phyloP scores from a whole-genome alignment of 2,797 vertebrate genomes.

The Apogon talboti region DNA sequence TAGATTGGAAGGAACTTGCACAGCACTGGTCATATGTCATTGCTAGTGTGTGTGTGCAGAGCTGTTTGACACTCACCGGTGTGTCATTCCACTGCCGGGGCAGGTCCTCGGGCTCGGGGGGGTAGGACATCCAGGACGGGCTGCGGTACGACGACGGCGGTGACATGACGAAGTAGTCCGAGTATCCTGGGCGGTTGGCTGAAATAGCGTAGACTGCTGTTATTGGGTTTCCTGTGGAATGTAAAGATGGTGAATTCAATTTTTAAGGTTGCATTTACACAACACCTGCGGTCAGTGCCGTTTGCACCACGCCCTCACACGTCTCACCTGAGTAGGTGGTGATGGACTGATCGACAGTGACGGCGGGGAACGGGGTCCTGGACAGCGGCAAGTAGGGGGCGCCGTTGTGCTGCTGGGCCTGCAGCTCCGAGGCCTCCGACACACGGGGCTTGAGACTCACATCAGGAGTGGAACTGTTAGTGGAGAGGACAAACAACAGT shows the following conservation, averaged over 20 bases:
- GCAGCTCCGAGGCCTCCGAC: conserved; percentile 90
- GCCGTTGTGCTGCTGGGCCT: conserved; percentile 88
- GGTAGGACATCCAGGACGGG: conserved; percentile 97
- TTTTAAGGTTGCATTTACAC: too few species aligned
- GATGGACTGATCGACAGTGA: conserved; percentile 92
- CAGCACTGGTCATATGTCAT: too few species aligned
- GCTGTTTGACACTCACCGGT: conserved; percentile 77
- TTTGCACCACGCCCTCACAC: neutral
- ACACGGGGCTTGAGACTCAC: conserved; percentile 92
- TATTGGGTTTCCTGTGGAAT: conserved; percentile 91
- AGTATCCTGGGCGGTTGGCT: conserved; percentile 93
- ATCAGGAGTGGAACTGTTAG: conserved; percentile 93
- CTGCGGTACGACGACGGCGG: conserved; percentile 93
- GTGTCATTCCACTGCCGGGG: conserved; percentile 95
- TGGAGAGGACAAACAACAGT: neutral
- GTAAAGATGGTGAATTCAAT: neutral
- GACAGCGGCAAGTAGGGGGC: conserved; percentile 88
- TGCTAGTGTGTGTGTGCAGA: neutral
- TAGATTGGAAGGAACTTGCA: too few species aligned
- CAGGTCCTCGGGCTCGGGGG: conserved; percentile 91
- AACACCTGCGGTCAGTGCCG: neutral
- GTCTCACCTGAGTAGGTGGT: conserved; percentile 93
- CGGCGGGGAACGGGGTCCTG: conserved; percentile 89
- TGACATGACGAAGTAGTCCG: conserved; percentile 95
- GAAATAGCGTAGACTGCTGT: conserved; percentile 98